A percentile compares a stretch with the other conserved stretches of the same genome.
Evolutionary conservation across 2,797 vertebrate species (phyloP).

Genomic region (Pteropus rufus): DNA sequence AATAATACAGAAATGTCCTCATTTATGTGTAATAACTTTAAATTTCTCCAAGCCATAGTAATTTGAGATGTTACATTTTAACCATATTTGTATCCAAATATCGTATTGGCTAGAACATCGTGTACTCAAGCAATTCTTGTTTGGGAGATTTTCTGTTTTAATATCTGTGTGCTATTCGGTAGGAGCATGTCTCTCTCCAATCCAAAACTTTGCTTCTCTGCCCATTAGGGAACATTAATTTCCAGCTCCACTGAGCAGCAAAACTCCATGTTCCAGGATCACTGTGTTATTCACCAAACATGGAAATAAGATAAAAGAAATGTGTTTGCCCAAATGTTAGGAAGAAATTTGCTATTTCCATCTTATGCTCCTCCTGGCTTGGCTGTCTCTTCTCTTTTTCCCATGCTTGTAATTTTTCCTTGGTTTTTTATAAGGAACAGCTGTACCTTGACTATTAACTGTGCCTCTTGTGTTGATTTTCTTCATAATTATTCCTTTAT

Average conservation of each 20-base stretch:
- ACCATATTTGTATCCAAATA: background rate
- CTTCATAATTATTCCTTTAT: background rate
- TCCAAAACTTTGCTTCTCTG: background rate
- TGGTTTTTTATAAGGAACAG: background rate
- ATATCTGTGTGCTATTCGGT: background rate
- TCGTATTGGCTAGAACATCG: background rate
- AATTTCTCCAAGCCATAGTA: background rate
- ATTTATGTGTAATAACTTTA: background rate
- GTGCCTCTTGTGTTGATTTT: background rate
- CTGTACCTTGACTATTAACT: background rate
- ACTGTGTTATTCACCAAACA: background rate
- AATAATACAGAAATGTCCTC: background rate
- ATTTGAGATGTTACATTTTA: background rate
- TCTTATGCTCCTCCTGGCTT: rapidly evolving
- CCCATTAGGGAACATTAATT: background rate
- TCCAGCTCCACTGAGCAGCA: background rate
- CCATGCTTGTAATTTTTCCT: background rate
- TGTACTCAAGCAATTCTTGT: background rate
- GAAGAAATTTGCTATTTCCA: background rate
- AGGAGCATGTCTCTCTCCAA: background rate
- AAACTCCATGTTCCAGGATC: background rate
- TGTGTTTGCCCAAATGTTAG: background rate
- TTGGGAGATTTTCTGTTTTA: background rate
- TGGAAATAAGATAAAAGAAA: background rate
- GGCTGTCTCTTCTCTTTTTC: background rate